Base-by-base conservation (phyloP, 2,113 vertebrate species). In the Perca flavescens region DNA sequence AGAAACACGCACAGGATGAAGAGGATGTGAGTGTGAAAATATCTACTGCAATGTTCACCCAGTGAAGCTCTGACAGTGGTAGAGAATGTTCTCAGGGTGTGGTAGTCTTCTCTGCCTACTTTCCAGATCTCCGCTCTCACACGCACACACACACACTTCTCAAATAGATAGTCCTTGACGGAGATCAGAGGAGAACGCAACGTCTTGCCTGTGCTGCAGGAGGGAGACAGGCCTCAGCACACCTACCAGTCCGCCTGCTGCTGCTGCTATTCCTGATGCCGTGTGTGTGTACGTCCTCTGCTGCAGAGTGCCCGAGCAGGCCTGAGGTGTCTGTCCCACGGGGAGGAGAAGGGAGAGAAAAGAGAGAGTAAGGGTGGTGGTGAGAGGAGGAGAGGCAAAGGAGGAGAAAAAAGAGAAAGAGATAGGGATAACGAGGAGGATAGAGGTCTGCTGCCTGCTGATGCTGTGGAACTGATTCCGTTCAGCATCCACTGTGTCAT, bases 401-500 rank as follows among this genome's bases (percentile, higher is more conserved):
- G 74, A 89, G 86, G 78, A 91, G 84, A 86, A 61, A 90, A 80
- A 78, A 83, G 79, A 86, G 75, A 88, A 84, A 83, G 84, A 77
- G 70, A 83, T 89, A 80, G 86, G 86, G 89, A 86, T 77, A 77
- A 73, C 22, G 81, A 93, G 79, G 92, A 94, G 87, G 92, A 93
- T 90, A 92, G 91, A 89, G 90, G 87, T 88, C 74, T 61, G 80
- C 85, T 89, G 92, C 88, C 88, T 91, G 91, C 92, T 91, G 92
- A 95, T 94, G 92, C 93, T 93, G 90, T 93, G 73, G 94, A 96
- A 91, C 93, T 85, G 91, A 88, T 93, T 93, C 92, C 94, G 97
- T 94, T 95, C 92, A 95, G 93, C 93, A 95, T 91, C 91, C 94
- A 96, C 94, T 77, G 96, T 97, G 95, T 95, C 95, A 95, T 94